A percentile compares a stretch with the other conserved stretches of the same genome.
These are phyloP conservation scores for Idaea biselata DNA, from an alignment of 2,888 invertebrate species.

Conservation along the genomic window DNA sequence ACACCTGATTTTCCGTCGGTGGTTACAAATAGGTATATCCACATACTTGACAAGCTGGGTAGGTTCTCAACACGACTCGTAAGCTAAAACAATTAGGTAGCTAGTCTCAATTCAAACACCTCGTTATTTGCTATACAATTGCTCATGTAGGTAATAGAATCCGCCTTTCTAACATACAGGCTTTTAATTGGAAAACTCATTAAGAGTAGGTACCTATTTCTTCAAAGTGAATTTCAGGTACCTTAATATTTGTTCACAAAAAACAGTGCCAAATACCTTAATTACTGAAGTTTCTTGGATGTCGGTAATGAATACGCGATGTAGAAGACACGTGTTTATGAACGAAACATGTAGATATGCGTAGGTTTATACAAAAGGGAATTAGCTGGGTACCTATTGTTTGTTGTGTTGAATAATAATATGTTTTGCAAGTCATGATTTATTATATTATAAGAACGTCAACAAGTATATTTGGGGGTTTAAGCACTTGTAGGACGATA, in stretches of 20 bases:
- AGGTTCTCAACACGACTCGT: too few species aligned
- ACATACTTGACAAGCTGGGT: too few species aligned
- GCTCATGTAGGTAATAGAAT: background rate
- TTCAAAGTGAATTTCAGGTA: background rate
- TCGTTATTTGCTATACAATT: background rate
- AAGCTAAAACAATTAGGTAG: background rate
- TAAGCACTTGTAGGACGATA: background rate
- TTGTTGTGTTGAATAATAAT: background rate
- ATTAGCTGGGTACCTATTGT: background rate
- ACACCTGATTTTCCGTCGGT: too few species aligned
- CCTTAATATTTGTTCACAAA: background rate
- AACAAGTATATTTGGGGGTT: background rate
- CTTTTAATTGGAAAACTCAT: slow-evolving; percentile 4
- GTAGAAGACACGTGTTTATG: background rate
- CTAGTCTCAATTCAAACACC: background rate
- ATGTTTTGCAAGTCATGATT: background rate
- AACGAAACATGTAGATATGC: background rate
- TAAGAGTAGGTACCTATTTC: background rate
- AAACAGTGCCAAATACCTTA: background rate
- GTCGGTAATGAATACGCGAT: background rate
- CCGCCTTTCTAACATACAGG: background rate
- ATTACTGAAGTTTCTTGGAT: background rate
- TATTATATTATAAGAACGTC: background rate
- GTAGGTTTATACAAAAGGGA: background rate
- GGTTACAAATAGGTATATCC: too few species aligned